phyloP scores from a whole-genome alignment of 2,797 vertebrate species.

The Geotrypetes seraphini region DNA sequence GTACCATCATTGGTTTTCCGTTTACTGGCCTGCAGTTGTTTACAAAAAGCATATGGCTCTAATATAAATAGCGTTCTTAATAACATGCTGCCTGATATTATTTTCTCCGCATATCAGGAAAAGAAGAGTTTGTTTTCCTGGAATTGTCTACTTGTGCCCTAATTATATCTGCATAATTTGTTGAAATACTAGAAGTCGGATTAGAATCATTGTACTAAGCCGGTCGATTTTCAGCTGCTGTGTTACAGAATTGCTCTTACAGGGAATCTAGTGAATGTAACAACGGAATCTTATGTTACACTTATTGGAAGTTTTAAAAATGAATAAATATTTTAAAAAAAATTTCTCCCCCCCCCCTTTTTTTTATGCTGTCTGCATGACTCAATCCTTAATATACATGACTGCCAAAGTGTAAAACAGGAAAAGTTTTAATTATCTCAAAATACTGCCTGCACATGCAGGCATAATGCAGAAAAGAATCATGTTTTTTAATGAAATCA shows the following conservation, averaged over 20 bases:
- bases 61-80: slow-evolving; percentile 12
- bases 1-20: slow-evolving; percentile 2
- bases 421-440: background rate
- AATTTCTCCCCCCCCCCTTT: too few species aligned
- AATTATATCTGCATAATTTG: background rate
- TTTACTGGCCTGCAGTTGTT: slow-evolving; percentile 18
- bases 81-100: slow-evolving; percentile 6
- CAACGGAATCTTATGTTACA: too few species aligned
- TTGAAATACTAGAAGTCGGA: slow-evolving; percentile 1
- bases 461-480: too few species aligned
- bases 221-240: slow-evolving; percentile 20
- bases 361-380: slow-evolving; percentile 14
- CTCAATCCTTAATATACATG: too few species aligned
- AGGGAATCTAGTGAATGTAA: slow-evolving; percentile 5
- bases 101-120: slow-evolving; percentile 14
- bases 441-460: background rate
- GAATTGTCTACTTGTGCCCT: slow-evolving; percentile 2
- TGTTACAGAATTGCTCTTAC: slow-evolving; percentile 1
- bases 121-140: background rate
- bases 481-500: too few species aligned
- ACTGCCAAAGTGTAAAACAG: too few species aligned
- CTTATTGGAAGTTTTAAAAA: too few species aligned
- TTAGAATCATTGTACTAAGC: background rate
- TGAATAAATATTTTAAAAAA: too few species aligned
- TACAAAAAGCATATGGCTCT: slow-evolving; percentile 7